Conservation (phyloP, 2,113 vertebrate genomes). For the Salvelinus sp. region DNA sequence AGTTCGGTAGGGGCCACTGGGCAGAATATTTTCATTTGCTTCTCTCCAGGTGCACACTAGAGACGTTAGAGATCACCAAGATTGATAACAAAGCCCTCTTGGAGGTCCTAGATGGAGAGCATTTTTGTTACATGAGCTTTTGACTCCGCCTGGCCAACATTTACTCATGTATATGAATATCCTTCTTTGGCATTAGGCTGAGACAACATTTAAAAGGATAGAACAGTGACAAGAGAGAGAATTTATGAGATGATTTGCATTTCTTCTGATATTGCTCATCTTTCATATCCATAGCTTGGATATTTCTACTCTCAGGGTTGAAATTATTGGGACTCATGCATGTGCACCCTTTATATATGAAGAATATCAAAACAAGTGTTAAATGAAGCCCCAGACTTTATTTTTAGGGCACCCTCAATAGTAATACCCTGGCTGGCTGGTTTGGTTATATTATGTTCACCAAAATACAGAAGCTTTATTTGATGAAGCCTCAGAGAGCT, state of each 20-base stretch:
- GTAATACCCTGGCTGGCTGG: not conserved
- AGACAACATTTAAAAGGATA: too few relatives aligned
- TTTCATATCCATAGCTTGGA: too few relatives aligned
- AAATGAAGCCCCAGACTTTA: conserved; percentile 35
- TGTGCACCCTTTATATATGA: not conserved
- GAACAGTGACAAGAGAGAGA: too few relatives aligned
- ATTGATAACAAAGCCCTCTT: not conserved
- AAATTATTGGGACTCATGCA: not conserved
- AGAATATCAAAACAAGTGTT: not conserved
- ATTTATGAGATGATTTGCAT: too few relatives aligned
- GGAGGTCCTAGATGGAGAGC: not conserved
- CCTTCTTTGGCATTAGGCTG: too few relatives aligned
- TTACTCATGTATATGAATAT: too few relatives aligned
- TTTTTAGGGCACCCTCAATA: conserved; percentile 32
- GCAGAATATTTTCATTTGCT: not conserved
- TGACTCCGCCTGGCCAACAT: not conserved
- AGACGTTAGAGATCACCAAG: not conserved
- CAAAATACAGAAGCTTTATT: conserved; percentile 31
- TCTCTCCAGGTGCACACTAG: too few relatives aligned
- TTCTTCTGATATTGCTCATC: too few relatives aligned
- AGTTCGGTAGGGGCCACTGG: not conserved
- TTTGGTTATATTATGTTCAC: conserved; percentile 10
- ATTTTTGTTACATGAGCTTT: not conserved
- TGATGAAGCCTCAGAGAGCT: conserved; percentile 34
- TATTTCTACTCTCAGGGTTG: not conserved